Base-by-base conservation (phyloP, 2,797 vertebrate species). In the Amphiprion clarkii region DNA sequence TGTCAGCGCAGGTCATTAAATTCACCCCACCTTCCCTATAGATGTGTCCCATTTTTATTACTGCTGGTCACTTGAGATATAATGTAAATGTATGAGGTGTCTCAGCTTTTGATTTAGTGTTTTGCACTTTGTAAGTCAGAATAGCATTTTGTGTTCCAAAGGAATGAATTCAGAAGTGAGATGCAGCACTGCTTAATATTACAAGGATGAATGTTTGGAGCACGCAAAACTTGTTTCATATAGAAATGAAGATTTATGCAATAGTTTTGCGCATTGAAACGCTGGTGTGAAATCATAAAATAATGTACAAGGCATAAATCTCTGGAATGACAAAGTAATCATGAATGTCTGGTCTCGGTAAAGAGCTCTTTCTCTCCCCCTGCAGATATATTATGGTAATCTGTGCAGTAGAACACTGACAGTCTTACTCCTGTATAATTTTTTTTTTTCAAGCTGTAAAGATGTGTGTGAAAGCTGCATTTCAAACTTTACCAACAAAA, bases 401-500 rank as follows among this genome's bases (percentile, higher is more conserved):
- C 51, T 59, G 16, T 54, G 25, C 46, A 40, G 17, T 49, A 12
- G 9, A 49, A 46, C 23, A 49, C 4, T 27, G 9, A 62, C 49
- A 64, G 8, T 29, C 2, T 67, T 27, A 6, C 36, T 4, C 25
- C 13, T 31, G 27, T 3, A 11, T 27, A 66, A 44, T 6, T 0
- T 29, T 40, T 36, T 39, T 29, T 31, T 58, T 33, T 33, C 0
- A 46, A 27, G 23, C 56, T 54, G 44, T 27, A 23, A 29, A n/a
- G 13, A 59, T 67, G 21, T 61, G 10, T 42, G 4, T 46, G 31
- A 33, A 19, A 44, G 0, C 6, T 36, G 25, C 17, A 62, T 33
- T 36, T 39, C 31, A 55, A 76, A 67, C 10, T 19, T 29, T 49
- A 55, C 21, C 48, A 71, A 13, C 54, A 64, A 56, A 31, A 31